Percentiles rank a stretch among this genome's conserved stretches.
These are phyloP conservation scores for Rhombomys opimus DNA, from an alignment of 2,113 vertebrate species.

Conservation along the genomic window DNA sequence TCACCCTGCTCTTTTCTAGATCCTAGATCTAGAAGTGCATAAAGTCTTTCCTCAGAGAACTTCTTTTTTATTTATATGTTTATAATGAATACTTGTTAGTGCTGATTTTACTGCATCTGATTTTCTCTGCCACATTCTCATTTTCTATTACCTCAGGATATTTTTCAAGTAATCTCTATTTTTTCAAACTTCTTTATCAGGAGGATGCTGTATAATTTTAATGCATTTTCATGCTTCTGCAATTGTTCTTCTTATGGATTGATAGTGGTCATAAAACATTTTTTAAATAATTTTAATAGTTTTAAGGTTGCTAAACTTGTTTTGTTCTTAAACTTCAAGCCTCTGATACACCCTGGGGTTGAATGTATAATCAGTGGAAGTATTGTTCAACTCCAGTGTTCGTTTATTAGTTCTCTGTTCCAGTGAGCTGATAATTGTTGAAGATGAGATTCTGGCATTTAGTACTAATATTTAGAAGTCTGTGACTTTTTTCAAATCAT, in stretches of 20 bases:
- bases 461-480: background rate
- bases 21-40: background rate
- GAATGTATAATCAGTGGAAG: too few species aligned
- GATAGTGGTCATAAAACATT: too few species aligned
- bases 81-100: background rate
- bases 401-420: background rate
- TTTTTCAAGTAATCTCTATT: background rate
- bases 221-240: too few species aligned
- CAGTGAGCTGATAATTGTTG: background rate
- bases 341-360: too few species aligned
- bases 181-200: too few species aligned
- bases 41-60: background rate
- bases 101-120: background rate
- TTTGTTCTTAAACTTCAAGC: too few species aligned
- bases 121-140: background rate
- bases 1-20: background rate
- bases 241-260: too few species aligned
- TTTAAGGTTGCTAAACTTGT: too few species aligned
- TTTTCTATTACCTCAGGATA: background rate
- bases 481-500: background rate
- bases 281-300: too few species aligned
- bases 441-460: background rate
- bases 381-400: background rate
- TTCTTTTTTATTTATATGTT: too few species aligned
- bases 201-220: too few species aligned